These are phyloP conservation scores for Apis mellifera DNA, from an alignment of 1,140 invertebrate species.

Conservation along the genomic window Amel_HAv3.1 CM009940.2:1860501-1861000, in stretches of 20 bases:
- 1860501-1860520: too few relatives aligned
- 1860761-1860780: constrained; percentile 3
- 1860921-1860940: constrained; percentile 51
- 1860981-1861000: constrained; percentile 43
- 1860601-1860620: too few relatives aligned
- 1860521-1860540: too few relatives aligned
- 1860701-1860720: too few relatives aligned
- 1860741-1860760: constrained; percentile 32
- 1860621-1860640: too few relatives aligned
- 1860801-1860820: constrained; percentile 27
- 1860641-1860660: too few relatives aligned
- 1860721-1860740: background rate
- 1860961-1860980: constrained; percentile 65
- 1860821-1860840: constrained; percentile 68
- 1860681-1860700: too few relatives aligned
- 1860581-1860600: too few relatives aligned
- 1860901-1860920: constrained; percentile 67
- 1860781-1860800: constrained; percentile 39
- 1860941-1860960: constrained; percentile 61
- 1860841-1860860: constrained; percentile 64
- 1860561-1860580: too few relatives aligned
- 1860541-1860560: too few relatives aligned
- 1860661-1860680: too few relatives aligned
- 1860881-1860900: constrained; percentile 41
- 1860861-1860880: constrained; percentile 47